Conservation (phyloP, 2,797 vertebrate genomes). For the Sternarchorhynchus goeldii region DNA sequence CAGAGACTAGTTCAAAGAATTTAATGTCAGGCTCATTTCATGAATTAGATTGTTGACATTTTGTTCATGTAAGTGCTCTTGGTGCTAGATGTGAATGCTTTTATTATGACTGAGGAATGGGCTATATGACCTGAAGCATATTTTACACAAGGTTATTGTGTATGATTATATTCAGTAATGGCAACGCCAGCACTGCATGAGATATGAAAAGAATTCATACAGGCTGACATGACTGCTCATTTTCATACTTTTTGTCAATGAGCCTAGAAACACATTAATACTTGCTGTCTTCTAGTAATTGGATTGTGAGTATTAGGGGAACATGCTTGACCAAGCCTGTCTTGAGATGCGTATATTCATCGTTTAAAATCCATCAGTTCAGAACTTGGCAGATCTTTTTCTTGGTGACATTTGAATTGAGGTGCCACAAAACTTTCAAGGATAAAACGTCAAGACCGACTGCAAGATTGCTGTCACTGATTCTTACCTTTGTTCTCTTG, state of each 20-base stretch:
- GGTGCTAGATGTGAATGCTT: not conserved
- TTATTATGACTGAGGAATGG: constrained; percentile 29
- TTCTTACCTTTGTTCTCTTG: constrained; percentile 20
- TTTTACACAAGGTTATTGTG: constrained; percentile 26
- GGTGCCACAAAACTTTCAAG: constrained; percentile 55
- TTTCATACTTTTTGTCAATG: constrained; percentile 47
- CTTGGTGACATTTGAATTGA: constrained; percentile 49
- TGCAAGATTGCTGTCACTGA: not conserved
- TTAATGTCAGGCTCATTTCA: constrained; percentile 19
- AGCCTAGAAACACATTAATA: constrained; percentile 49
- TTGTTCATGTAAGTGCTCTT: constrained; percentile 17
- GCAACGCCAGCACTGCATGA: constrained; percentile 25
- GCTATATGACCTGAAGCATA: constrained; percentile 27
- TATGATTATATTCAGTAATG: constrained; percentile 28
- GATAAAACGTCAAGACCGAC: constrained; percentile 45
- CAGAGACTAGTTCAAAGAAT: constrained; percentile 29
- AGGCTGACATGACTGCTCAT: constrained; percentile 26
- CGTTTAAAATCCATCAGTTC: constrained; percentile 50
- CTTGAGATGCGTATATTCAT: constrained; percentile 50
- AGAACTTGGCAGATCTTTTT: constrained; percentile 43
- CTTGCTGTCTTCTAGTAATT: constrained; percentile 48
- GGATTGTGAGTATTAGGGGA: constrained; percentile 46
- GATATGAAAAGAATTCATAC: constrained; percentile 38
- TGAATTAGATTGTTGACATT: constrained; percentile 30
- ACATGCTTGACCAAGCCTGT: constrained; percentile 28